A percentile compares a stretch with the other conserved stretches of the same genome.
phyloP scores from a whole-genome alignment of 1,140 invertebrate genomes.

The Leucophenga varia region DNA sequence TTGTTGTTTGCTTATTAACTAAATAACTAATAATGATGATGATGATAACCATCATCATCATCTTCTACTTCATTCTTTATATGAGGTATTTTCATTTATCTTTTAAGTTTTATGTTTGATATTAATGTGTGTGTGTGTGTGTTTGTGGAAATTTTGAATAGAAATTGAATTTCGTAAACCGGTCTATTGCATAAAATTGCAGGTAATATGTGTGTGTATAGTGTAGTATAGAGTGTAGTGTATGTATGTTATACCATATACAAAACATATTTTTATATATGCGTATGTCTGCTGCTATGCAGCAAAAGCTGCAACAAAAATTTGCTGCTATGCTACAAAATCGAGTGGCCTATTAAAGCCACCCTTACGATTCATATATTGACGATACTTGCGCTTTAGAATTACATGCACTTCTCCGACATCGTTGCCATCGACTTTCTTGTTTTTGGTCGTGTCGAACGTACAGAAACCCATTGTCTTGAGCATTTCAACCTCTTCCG shows the following conservation, averaged over 20 bases:
- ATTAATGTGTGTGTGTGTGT: slow-evolving; percentile 21
- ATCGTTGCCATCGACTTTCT: slow-evolving; percentile 93
- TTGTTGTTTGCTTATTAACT: slow-evolving; percentile 3
- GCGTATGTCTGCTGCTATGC: neutral
- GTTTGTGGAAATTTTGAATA: slow-evolving; percentile 47
- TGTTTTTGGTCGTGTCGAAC: slow-evolving; percentile 93
- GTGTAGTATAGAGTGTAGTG: neutral
- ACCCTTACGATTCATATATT: slow-evolving; percentile 99
- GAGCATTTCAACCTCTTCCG: slow-evolving; percentile 96
- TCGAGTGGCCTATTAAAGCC: slow-evolving; percentile 98
- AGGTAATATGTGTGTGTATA: slow-evolving; percentile 25
- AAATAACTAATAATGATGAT: neutral
- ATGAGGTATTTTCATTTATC: neutral
- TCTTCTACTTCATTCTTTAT: neutral
- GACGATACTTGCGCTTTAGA: slow-evolving; percentile 94
- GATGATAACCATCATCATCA: neutral
- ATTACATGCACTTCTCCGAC: slow-evolving; percentile 91
- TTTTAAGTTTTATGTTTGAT: slow-evolving; percentile 41
- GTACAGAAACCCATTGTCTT: slow-evolving; percentile 94
- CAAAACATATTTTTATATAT: neutral
- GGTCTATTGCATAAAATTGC: slow-evolving; percentile 57
- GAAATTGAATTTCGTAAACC: slow-evolving; percentile 53
- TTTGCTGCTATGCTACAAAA: slow-evolving; percentile 74
- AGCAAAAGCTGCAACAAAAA: neutral
- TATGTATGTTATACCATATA: too few species aligned